Conservation (phyloP, 2,888 invertebrate species). For the Eretmocerus hayati region DNA sequence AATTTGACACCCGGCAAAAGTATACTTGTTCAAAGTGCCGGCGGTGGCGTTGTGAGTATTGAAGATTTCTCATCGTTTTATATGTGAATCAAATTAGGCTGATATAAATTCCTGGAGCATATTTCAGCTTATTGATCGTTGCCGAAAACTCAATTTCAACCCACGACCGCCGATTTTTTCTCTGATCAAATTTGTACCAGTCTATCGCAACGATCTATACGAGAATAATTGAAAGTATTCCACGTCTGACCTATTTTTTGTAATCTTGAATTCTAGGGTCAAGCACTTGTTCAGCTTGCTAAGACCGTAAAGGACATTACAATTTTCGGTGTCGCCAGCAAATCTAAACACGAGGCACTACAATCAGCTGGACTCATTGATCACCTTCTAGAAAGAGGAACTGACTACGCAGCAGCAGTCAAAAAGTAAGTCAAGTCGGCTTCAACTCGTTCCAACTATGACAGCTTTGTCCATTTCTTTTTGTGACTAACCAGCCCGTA, state of each 20-base stretch:
- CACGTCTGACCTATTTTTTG: background rate
- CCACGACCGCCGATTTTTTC: background rate
- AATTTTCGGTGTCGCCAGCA: conserved; percentile 78
- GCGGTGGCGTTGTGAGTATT: conserved; percentile 80
- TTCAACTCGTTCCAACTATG: no score
- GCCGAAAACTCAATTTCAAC: background rate
- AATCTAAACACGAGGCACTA: conserved; percentile 77
- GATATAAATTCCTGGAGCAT: no score
- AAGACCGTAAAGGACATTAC: conserved; percentile 74
- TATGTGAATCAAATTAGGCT: no score
- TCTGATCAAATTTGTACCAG: no score
- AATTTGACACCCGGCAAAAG: conserved; percentile 72
- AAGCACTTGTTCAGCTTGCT: conserved; percentile 75
- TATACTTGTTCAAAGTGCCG: conserved; percentile 76
- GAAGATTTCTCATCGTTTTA: no score
- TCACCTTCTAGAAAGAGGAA: conserved; percentile 71
- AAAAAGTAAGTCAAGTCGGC: conserved; percentile 75
- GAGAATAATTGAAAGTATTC: no score
- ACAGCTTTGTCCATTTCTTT: no score
- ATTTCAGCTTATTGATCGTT: no score
- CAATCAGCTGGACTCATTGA: conserved; percentile 65
- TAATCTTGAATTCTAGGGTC: conserved; percentile 56
- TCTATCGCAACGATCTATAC: no score
- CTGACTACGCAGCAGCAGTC: conserved; percentile 77
- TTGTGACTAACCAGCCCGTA: no score